Evolutionary conservation across 2,113 vertebrate species (phyloP).

Genomic region (Stigmatopora argus): DNA sequence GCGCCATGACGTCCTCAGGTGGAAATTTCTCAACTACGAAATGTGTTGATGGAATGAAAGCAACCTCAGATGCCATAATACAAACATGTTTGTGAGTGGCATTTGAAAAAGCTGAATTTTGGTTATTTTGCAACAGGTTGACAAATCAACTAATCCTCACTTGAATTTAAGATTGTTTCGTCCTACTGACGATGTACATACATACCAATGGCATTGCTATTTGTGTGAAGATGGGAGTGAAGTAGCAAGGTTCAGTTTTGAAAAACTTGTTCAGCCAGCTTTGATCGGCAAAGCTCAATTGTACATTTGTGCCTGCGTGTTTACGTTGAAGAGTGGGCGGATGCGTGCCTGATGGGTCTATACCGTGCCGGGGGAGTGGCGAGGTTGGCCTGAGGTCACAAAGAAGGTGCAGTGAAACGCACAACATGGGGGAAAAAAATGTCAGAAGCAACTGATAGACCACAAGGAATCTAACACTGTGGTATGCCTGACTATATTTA

Average conservation of each 20-base stretch:
- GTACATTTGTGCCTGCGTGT: constrained; percentile 4
- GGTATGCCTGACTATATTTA: not conserved
- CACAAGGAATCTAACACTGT: not conserved
- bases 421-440: constrained; percentile 29
- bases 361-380: constrained; percentile 40
- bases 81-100: not conserved
- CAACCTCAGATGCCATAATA: not conserved
- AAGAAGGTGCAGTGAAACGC: constrained; percentile 52
- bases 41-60: not conserved
- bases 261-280: constrained; percentile 69
- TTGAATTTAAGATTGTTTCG: not conserved
- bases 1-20: constrained; percentile 69
- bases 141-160: not conserved
- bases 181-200: not conserved
- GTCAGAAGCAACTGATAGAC: not conserved
- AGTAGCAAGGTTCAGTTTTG: constrained; percentile 50
- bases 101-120: not conserved
- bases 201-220: constrained; percentile 16
- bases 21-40: constrained; percentile 39
- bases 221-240: constrained; percentile 2
- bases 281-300: constrained; percentile 49
- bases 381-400: constrained; percentile 58
- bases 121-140: not conserved
- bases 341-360: constrained; percentile 39
- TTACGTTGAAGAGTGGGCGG: constrained; percentile 18